Conservation (phyloP, 1,140 invertebrate species). For the Heliconius eleuchia region DNA sequence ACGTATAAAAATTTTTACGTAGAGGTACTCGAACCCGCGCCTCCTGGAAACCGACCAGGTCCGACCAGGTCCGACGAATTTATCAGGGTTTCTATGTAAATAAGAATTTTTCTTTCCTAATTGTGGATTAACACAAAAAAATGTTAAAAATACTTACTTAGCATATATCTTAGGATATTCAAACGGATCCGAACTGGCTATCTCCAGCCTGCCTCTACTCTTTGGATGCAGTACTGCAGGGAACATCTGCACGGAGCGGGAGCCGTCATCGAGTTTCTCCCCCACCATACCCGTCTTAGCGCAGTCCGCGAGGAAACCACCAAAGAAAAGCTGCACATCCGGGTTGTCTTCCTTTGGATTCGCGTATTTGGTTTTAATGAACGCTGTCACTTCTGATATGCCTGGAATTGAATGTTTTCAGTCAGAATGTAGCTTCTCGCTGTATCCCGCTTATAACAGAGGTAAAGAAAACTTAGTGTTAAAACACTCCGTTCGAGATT, state of each 20-base stretch:
- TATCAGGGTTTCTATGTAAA: too few species aligned
- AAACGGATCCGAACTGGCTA: conserved; percentile 88
- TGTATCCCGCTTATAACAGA: background rate
- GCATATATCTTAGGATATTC: conserved; percentile 77
- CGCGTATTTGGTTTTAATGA: conserved; percentile 91
- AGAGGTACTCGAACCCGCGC: too few species aligned
- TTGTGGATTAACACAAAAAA: too few species aligned
- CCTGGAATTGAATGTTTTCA: conserved; percentile 64
- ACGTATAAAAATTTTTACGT: too few species aligned
- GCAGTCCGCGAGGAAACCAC: conserved; percentile 91
- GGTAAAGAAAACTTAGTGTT: background rate
- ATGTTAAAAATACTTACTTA: conserved; percentile 54
- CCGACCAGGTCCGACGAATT: too few species aligned
- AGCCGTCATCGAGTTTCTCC: conserved; percentile 85
- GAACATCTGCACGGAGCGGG: conserved; percentile 84
- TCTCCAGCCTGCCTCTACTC: conserved; percentile 88
- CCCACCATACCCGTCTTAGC: conserved; percentile 92
- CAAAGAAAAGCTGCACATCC: conserved; percentile 93
- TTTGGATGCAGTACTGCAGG: conserved; percentile 88
- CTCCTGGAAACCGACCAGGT: too few species aligned
- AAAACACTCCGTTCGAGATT: background rate
- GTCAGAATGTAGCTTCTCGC: too few species aligned
- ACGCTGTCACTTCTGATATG: conserved; percentile 91
- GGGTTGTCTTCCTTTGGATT: conserved; percentile 89
- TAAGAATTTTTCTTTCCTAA: too few species aligned